Base-by-base conservation (phyloP, 2,113 vertebrate species). In the Aramus guarauna region DNA sequence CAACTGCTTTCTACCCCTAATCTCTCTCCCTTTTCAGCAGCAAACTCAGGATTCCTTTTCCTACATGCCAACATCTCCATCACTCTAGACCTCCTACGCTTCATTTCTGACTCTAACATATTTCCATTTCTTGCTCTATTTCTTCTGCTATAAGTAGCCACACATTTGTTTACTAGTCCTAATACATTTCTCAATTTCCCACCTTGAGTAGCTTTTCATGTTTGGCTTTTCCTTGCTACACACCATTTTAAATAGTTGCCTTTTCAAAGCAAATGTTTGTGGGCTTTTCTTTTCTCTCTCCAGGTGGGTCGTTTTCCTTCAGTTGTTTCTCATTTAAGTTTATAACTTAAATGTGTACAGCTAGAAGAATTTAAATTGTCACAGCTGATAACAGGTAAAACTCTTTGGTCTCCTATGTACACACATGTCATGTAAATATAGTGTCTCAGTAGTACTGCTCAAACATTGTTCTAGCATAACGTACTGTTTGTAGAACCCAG, bases 241-340 rank as follows among this genome's bases (percentile, higher is more conserved):
- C 6, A 18, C 2, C 18, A 4, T 66, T 92, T 77, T 53, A 60
- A 89, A 56, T 36, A 72, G 6, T 16, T 80, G 21, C 13, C 2
- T 90, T 67, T 90, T 20, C 7, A 78, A 66, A 60, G 2, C 9
- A 81, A 53, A 53, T 53, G 52, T 53, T 53, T 53, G 52, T 53
- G 52, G 26, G 26, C 5, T 36, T 53, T 45, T 32, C 60, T 32
- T 48, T 4, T 18, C 55, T 75, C 12, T 59, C 3, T 81, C 77
- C 11, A 8, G 2, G 9, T 43, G 7, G 1, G 2, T 5, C 7
- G 34, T 53, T 62, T 63, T 34, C 6, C 5, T 66, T 45, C 32
- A 55, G 5, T 53, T n/a, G 1, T 29, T 2, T 75, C 12, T 76
- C 6, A 2, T 56, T 84, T 52, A 56, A 64, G 13, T 73, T 80